These are phyloP conservation scores for Clistopyga incitator DNA, from an alignment of 2,888 invertebrate genomes.

Conservation along the genomic window DNA sequence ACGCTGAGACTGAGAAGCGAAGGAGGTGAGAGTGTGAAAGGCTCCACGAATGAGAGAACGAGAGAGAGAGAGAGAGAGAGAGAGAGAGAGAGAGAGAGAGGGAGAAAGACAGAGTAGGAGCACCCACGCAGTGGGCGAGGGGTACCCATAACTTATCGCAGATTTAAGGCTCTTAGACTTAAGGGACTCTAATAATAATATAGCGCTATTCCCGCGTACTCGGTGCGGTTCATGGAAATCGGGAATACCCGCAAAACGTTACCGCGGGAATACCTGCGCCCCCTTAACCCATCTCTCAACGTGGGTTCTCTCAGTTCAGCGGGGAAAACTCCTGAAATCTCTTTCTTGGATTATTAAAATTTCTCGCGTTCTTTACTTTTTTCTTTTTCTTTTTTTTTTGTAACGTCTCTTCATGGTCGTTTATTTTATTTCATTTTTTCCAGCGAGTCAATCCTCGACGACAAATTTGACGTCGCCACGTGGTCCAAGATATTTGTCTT, in stretches of 20 bases:
- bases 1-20: slow-evolving; percentile 58
- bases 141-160: slow-evolving; percentile 84
- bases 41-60: slow-evolving; percentile 15
- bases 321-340: slow-evolving; percentile 33
- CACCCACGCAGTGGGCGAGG: slow-evolving; percentile 69
- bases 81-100: slow-evolving; percentile 68
- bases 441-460: slow-evolving; percentile 60
- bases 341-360: slow-evolving; percentile 63
- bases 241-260: slow-evolving; percentile 73
- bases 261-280: slow-evolving; percentile 58
- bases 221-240: slow-evolving; percentile 80
- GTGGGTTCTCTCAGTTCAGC: background rate
- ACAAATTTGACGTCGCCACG: slow-evolving; percentile 54
- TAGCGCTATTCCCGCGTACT: slow-evolving; percentile 81
- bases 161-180: slow-evolving; percentile 85
- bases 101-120: slow-evolving; percentile 71
- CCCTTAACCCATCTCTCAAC: slow-evolving; percentile 33
- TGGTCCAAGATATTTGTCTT: slow-evolving; percentile 19
- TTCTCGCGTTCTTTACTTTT: slow-evolving; percentile 24
- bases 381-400: slow-evolving; percentile 33
- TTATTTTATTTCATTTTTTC: background rate
- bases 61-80: slow-evolving; percentile 72
- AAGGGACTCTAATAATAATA: slow-evolving; percentile 85
- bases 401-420: background rate
- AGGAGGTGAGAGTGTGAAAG: slow-evolving; percentile 33